These are phyloP conservation scores for Sebastiscus albofasciatus DNA, from an alignment of 2,797 vertebrate species.

Conservation along the genomic window DNA sequence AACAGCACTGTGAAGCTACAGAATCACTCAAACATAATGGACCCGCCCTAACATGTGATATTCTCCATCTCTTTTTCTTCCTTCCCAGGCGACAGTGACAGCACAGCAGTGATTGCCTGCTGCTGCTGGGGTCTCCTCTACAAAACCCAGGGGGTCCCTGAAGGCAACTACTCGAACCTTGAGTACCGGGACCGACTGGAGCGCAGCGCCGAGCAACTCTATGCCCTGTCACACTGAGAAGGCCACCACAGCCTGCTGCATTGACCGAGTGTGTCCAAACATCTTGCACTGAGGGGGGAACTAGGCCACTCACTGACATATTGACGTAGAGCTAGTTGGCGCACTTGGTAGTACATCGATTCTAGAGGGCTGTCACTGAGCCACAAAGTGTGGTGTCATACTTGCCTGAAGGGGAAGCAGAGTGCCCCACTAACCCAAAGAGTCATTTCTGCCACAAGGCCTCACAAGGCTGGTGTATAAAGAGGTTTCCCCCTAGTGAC, in stretches of 20 bases:
- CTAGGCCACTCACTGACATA: slow-evolving; percentile 25
- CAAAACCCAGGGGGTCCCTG: slow-evolving; percentile 77
- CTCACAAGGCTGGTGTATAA: neutral
- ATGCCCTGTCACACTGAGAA: slow-evolving; percentile 77
- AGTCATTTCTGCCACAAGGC: slow-evolving; percentile 9
- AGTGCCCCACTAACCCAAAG: slow-evolving; percentile 59
- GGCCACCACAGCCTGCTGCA: neutral
- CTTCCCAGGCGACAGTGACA: slow-evolving; percentile 86
- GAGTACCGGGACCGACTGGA: slow-evolving; percentile 85
- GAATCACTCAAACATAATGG: too few relatives aligned
- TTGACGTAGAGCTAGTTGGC: neutral
- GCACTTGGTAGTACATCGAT: slow-evolving; percentile 31
- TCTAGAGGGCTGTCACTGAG: slow-evolving; percentile 15
- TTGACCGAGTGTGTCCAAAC: neutral
- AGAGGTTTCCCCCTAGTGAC: slow-evolving; percentile 62
- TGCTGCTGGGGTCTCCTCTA: slow-evolving; percentile 86
- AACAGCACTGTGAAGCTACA: too few relatives aligned
- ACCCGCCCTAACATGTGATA: too few relatives aligned
- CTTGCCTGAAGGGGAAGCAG: slow-evolving; percentile 39
- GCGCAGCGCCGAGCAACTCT: slow-evolving; percentile 75
- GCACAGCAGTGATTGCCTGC: slow-evolving; percentile 86
- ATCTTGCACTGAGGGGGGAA: neutral
- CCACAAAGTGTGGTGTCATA: slow-evolving; percentile 18
- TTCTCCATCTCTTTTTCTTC: neutral
- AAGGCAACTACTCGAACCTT: slow-evolving; percentile 81